phyloP scores from a whole-genome alignment of 1,140 invertebrate genomes.

The Aphaenogaster rudis region DNA sequence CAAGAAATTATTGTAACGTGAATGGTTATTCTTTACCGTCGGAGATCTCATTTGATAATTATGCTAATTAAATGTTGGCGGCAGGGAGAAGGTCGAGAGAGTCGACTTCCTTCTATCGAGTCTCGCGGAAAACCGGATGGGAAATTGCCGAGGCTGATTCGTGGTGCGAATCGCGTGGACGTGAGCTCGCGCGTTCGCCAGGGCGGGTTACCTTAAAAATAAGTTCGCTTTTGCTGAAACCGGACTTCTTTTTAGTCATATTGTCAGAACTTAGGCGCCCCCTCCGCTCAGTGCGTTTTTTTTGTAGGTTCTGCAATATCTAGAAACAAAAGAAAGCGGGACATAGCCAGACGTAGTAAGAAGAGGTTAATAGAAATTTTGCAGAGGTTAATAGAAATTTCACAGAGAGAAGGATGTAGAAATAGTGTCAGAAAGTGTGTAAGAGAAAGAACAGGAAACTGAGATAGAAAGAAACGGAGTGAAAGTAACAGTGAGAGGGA shows the following conservation, averaged over 20 bases:
- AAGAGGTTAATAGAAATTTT: conserved; percentile 78
- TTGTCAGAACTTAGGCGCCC: conserved; percentile 95
- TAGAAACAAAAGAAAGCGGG: conserved; percentile 94
- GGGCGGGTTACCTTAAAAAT: conserved; percentile 97
- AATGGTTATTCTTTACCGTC: background rate
- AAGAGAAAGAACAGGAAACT: conserved; percentile 13
- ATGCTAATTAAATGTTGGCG: background rate
- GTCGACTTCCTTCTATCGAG: conserved; percentile 73
- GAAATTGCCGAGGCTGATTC: conserved; percentile 73
- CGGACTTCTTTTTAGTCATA: conserved; percentile 95
- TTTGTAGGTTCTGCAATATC: conserved; percentile 99
- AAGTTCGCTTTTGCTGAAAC: conserved; percentile 97
- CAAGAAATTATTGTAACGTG: background rate
- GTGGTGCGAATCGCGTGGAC: conserved; percentile 77
- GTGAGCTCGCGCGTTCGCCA: conserved; percentile 84
- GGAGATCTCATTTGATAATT: background rate
- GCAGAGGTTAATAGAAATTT: conserved; percentile 78
- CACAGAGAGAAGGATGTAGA: conserved; percentile 65
- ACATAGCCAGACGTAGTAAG: conserved; percentile 88
- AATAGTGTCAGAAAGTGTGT: conserved; percentile 74
- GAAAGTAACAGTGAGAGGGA: conserved; percentile 36
- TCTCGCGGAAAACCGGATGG: conserved; percentile 75
- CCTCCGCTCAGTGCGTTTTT: conserved; percentile 97
- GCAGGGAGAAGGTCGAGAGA: background rate
- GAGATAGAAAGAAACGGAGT: conserved; percentile 52